Base-by-base conservation (phyloP, 2,888 invertebrate species). In the Heterodera filipjevi region DNA sequence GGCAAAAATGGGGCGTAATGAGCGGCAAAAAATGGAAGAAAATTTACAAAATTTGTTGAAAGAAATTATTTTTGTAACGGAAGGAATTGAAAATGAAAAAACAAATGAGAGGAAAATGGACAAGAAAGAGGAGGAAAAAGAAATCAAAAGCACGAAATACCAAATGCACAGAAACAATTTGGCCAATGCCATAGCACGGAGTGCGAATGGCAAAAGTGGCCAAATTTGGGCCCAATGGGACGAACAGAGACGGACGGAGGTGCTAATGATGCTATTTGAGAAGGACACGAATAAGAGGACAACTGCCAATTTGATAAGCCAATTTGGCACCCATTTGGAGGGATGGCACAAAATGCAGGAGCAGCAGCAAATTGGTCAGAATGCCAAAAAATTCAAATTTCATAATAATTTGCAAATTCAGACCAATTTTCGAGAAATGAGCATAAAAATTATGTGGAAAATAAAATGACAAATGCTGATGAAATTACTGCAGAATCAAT, bases 161-260 rank as follows among this genome's bases (percentile, higher is more conserved):
- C 59, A 59, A 59, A 27, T 59, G 27, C 59, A 59, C 27, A n/a
- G 59, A 59, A 59, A 59, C 27, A 59, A 59, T 59, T 59, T 59
- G 27, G 59, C 59, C 14, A 53, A 53, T 59, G n/a, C 59, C n/a
- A 59, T 27, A 27, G 6, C 59, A 27, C 10, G n/a, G 8, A 59
- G 6, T 12, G 39, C 6, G 12, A 39, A 10, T 3, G 59, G 59
- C 5, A 59, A 59, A 59, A 27, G n/a, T 59, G n/a, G 22, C 59
- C 10, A 59, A 27, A 59, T 27, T 59, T 59, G 59, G 59, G 59
- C 59, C 59, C n/a, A 59, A 59, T 59, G 19, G 59, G 59, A 59
- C n/a, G 59, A 59, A 10, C 27, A 59, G 2, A 59, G 6, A 27
- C 5, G 59, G 27, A 27, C 1, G 1, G 1, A 59, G 5, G 19